phyloP scores from a whole-genome alignment of 2,888 invertebrate species.

The Drosophila histrio region DNA sequence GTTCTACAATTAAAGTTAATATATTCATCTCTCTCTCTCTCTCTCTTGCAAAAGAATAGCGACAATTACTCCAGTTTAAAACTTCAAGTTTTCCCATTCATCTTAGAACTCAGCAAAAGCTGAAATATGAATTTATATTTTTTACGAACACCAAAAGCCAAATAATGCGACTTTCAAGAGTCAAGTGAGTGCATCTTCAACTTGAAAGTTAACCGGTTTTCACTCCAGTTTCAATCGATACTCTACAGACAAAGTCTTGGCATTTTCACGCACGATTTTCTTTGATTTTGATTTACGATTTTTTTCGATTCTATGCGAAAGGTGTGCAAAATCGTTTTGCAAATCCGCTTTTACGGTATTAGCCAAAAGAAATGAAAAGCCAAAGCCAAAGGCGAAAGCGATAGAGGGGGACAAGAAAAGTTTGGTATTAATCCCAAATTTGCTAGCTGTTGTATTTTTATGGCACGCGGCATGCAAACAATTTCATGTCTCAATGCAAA shows the following conservation, averaged over 20 bases:
- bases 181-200: too few relatives aligned
- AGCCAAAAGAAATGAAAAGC: slow-evolving; percentile 4
- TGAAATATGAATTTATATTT: too few relatives aligned
- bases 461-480: slow-evolving; percentile 68
- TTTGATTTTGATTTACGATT: slow-evolving; percentile 47
- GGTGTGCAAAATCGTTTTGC: slow-evolving; percentile 45
- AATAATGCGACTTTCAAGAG: too few relatives aligned
- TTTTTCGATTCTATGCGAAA: slow-evolving; percentile 30
- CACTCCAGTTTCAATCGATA: neutral
- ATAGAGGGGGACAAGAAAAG: slow-evolving; percentile 8
- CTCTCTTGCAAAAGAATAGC: too few relatives aligned
- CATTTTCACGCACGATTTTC: slow-evolving; percentile 43
- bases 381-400: neutral
- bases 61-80: too few relatives aligned
- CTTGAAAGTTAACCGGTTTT: neutral
- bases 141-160: too few relatives aligned
- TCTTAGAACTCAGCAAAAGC: too few relatives aligned
- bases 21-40: neutral
- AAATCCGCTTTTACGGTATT: slow-evolving; percentile 36
- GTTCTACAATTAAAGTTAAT: too few relatives aligned
- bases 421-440: slow-evolving; percentile 67
- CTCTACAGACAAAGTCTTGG: neutral
- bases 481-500: slow-evolving; percentile 54
- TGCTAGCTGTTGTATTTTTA: slow-evolving; percentile 69
- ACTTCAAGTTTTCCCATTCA: too few relatives aligned